A percentile compares a stretch with the other conserved stretches of the same genome.
These are phyloP conservation scores for Spialia ferax DNA, from an alignment of 2,888 invertebrate species.

Conservation along the genomic window DNA sequence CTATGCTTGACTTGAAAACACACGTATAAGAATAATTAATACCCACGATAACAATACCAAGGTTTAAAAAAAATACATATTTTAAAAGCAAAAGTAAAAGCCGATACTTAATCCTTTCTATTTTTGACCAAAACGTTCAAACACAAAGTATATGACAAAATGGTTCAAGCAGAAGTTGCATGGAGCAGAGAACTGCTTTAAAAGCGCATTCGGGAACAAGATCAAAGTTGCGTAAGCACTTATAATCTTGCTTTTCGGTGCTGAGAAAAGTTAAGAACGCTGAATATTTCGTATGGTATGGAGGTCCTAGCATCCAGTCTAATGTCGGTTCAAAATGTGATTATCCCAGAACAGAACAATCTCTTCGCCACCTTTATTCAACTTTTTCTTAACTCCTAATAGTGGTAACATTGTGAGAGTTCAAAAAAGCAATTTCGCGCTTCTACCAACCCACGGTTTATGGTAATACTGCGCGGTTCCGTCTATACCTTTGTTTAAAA, in stretches of 20 bases:
- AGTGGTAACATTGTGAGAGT: conserved; percentile 76
- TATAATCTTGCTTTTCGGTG: conserved; percentile 68
- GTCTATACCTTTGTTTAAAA: conserved; percentile 81
- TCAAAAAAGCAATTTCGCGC: conserved; percentile 82
- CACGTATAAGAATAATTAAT: too few species aligned
- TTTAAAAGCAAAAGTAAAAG: conserved; percentile 25
- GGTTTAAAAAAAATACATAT: conserved; percentile 3
- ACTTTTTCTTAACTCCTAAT: conserved; percentile 78
- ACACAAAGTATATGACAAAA: conserved; percentile 43
- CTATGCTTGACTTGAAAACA: too few species aligned
- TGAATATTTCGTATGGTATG: conserved; percentile 56
- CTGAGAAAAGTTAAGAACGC: conserved; percentile 61
- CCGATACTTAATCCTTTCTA: conserved; percentile 43
- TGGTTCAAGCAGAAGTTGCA: conserved; percentile 56
- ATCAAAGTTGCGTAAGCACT: conserved; percentile 72
- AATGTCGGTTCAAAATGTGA: conserved; percentile 63
- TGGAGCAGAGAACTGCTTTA: conserved; percentile 72
- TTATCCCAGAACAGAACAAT: conserved; percentile 62
- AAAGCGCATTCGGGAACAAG: conserved; percentile 68
- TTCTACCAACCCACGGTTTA: conserved; percentile 72
- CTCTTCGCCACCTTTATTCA: conserved; percentile 67
- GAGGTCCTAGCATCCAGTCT: conserved; percentile 59
- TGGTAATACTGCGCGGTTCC: conserved; percentile 72
- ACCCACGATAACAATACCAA: too few species aligned
- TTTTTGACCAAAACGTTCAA: conserved; percentile 44